Percentiles rank a stretch among this genome's conserved stretches.
Conservation (phyloP, 2,797 vertebrate genomes). For the Sebastes baramenuke region DNA sequence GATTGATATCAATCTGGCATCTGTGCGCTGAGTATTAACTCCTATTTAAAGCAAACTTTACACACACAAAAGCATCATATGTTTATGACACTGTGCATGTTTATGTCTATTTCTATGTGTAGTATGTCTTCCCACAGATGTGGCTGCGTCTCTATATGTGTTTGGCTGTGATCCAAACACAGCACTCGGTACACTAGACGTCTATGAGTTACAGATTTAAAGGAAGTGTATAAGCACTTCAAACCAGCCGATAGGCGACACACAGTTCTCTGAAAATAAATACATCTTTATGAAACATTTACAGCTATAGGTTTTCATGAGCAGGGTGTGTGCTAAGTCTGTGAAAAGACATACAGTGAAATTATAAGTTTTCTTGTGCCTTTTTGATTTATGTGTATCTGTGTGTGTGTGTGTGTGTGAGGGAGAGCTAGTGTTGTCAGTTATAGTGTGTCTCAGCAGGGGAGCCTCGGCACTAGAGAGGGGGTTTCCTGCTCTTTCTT, state of each 20-base stretch:
- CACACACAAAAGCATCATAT: background rate
- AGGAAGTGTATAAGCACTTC: background rate
- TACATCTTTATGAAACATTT: background rate
- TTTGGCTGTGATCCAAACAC: slow-evolving; percentile 26
- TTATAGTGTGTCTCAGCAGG: slow-evolving; percentile 28
- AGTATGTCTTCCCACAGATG: background rate
- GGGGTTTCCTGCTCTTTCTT: slow-evolving; percentile 46
- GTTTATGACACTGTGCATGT: slow-evolving; percentile 1
- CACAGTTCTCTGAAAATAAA: slow-evolving; percentile 5
- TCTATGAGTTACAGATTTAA: background rate
- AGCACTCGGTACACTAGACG: background rate
- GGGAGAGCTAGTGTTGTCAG: slow-evolving; percentile 5
- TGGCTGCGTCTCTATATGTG: background rate
- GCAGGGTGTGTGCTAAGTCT: slow-evolving; percentile 8
- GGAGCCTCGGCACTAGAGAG: slow-evolving; percentile 1
- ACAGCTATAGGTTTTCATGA: slow-evolving; percentile 22
- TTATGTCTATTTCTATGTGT: slow-evolving; percentile 6
- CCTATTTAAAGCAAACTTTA: background rate
- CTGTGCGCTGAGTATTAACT: background rate
- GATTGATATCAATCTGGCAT: background rate
- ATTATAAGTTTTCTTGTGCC: slow-evolving; percentile 9
- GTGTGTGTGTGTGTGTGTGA: background rate
- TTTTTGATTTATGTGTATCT: slow-evolving; percentile 34
- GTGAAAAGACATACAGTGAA: background rate
- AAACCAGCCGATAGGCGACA: background rate